phyloP scores from a whole-genome alignment of 2,113 vertebrate species.

The Chunga burmeisteri region DNA sequence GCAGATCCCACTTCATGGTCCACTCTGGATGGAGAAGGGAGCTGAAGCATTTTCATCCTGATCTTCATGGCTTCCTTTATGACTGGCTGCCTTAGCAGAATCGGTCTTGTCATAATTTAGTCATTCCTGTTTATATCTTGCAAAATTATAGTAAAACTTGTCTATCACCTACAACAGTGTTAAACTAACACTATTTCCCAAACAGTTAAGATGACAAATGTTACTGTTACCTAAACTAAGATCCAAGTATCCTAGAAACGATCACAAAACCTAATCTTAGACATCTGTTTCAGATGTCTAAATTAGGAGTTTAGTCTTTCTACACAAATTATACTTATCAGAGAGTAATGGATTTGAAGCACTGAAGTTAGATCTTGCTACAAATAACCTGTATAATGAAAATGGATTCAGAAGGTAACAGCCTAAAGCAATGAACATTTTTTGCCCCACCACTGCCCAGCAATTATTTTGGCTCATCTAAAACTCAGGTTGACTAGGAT shows the following conservation, averaged over 20 bases:
- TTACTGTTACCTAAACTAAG: background rate
- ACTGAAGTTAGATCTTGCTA: background rate
- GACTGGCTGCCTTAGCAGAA: background rate
- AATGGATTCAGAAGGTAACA: background rate
- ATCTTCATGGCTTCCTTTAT: background rate
- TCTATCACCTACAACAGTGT: background rate
- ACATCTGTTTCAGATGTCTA: background rate
- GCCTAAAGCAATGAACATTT: background rate
- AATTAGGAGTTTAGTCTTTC: background rate
- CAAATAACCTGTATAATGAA: background rate
- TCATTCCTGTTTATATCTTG: background rate
- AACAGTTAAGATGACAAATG: background rate
- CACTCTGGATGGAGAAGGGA: background rate
- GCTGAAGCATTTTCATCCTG: background rate
- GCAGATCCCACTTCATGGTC: background rate
- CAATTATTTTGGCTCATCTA: background rate
- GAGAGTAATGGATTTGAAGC: background rate
- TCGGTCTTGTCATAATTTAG: background rate
- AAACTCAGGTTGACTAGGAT: background rate
- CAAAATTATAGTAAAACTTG: background rate
- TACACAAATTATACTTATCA: background rate
- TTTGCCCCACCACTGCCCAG: accelerated
- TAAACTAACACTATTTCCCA: background rate
- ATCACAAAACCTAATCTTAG: background rate
- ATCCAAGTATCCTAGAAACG: background rate